Evolutionary conservation across 2,888 invertebrate genomes (phyloP).

Genomic region (Drosophila vallismaia): DNA sequence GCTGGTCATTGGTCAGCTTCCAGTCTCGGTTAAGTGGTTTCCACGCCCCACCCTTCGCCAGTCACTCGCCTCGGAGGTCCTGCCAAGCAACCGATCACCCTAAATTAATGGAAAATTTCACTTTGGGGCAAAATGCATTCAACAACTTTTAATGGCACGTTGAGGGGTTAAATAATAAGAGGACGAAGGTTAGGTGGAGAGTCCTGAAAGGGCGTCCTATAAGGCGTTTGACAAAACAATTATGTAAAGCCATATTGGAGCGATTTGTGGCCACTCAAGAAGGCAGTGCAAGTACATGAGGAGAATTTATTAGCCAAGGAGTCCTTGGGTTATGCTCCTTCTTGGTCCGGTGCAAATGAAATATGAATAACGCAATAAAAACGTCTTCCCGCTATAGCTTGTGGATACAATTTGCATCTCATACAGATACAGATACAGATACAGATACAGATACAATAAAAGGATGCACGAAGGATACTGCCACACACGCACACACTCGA

Average conservation of each 20-base stretch:
- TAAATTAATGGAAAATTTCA: constrained; percentile 7
- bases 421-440: neutral
- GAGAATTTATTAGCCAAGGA: constrained; percentile 24
- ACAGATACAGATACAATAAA: neutral
- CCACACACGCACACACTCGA: constrained; percentile 33
- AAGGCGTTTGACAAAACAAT: neutral
- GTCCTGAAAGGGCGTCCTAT: no score
- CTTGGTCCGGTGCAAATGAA: constrained; percentile 41
- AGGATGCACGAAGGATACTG: constrained; percentile 16
- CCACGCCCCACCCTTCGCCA: neutral
- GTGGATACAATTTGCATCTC: constrained; percentile 40
- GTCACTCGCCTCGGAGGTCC: neutral
- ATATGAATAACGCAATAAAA: constrained; percentile 65
- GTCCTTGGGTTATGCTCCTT: constrained; percentile 7
- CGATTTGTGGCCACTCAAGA: constrained; percentile 9
- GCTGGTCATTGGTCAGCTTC: constrained; percentile 19
- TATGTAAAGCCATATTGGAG: constrained; percentile 1
- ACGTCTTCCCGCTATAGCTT: constrained; percentile 30
- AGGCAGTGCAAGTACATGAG: constrained; percentile 8
- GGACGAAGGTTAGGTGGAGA: neutral
- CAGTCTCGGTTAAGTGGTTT: constrained; percentile 24
- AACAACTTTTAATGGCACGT: neutral
- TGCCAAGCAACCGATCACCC: neutral
- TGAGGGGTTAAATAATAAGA: neutral
- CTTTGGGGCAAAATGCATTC: neutral